These are phyloP conservation scores for Mnemiopsis leidyi DNA, from an alignment of 37 sponge, comb jelly and placozoan genomes.

Conservation along the genomic window DNA sequence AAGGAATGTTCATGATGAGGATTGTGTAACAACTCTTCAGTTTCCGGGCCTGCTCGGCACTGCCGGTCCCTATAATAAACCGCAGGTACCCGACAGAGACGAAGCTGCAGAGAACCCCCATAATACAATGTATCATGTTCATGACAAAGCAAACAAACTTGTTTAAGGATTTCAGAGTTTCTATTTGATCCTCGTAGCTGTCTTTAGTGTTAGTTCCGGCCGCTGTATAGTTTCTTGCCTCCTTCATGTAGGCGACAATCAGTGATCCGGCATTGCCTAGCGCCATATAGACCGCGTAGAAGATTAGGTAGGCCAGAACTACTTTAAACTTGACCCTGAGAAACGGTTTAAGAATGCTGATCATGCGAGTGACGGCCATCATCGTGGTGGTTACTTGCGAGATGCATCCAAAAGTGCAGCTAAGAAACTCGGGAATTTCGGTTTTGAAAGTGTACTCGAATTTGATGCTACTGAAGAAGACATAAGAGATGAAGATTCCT, in stretches of 20 bases:
- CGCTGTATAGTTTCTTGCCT: background rate
- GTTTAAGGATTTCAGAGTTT: background rate
- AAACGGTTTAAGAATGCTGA: background rate
- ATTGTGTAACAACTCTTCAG: background rate
- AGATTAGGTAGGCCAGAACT: background rate
- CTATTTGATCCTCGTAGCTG: background rate
- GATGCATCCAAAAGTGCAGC: slow-evolving; percentile 26
- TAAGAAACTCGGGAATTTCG: slow-evolving; percentile 4
- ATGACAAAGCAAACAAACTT: background rate
- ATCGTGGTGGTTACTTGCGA: background rate
- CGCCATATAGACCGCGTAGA: slow-evolving; percentile 34
- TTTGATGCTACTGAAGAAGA: background rate
- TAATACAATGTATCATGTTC: background rate
- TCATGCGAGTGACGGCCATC: background rate
- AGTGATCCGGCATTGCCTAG: background rate
- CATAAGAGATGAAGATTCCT: background rate
- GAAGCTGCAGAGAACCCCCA: background rate
- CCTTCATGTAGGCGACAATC: background rate
- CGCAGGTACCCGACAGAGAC: background rate
- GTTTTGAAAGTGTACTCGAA: background rate
- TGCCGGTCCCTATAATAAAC: background rate
- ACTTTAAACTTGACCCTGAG: slow-evolving; percentile 8
- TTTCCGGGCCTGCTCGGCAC: background rate
- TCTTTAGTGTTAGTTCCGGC: background rate
- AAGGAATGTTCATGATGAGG: slow-evolving; percentile 17